A percentile compares a stretch with the other conserved stretches of the same genome.
Conservation (phyloP, 2,113 vertebrate species). For the Triplophysa dalaica region DNA sequence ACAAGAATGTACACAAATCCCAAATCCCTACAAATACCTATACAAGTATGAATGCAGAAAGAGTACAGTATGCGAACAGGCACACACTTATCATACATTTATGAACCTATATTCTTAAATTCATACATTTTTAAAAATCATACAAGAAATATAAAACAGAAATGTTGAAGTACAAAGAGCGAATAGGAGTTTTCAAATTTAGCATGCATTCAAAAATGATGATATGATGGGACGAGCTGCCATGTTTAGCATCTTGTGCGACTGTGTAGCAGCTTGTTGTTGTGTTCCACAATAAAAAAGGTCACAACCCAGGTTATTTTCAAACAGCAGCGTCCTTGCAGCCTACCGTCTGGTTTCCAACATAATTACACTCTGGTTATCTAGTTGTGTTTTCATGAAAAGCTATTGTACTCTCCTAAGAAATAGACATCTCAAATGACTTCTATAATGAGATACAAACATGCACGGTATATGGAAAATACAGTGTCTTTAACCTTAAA, state of each 20-base stretch:
- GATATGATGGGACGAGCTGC: background rate
- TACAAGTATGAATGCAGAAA: too few relatives aligned
- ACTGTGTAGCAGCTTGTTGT: background rate
- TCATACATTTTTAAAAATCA: too few relatives aligned
- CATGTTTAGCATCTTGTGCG: background rate
- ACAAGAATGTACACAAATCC: background rate
- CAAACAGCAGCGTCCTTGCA: background rate
- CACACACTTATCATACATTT: background rate
- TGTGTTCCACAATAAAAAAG: background rate
- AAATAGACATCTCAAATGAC: too few relatives aligned
- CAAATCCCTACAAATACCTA: too few relatives aligned
- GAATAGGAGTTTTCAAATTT: background rate
- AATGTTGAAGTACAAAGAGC: background rate
- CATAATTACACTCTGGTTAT: constrained; percentile 8
- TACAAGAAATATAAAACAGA: too few relatives aligned
- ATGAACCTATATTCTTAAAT: too few relatives aligned
- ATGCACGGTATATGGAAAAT: too few relatives aligned
- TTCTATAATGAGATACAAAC: too few relatives aligned
- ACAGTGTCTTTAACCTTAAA: too few relatives aligned
- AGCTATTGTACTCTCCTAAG: background rate
- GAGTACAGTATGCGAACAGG: too few relatives aligned
- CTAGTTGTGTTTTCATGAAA: background rate
- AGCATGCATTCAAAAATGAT: background rate
- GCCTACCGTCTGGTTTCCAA: background rate
- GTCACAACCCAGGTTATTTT: constrained; percentile 10